Evolutionary conservation across 2,113 vertebrate genomes (phyloP).

Genomic region (Coturnix japonica): DNA sequence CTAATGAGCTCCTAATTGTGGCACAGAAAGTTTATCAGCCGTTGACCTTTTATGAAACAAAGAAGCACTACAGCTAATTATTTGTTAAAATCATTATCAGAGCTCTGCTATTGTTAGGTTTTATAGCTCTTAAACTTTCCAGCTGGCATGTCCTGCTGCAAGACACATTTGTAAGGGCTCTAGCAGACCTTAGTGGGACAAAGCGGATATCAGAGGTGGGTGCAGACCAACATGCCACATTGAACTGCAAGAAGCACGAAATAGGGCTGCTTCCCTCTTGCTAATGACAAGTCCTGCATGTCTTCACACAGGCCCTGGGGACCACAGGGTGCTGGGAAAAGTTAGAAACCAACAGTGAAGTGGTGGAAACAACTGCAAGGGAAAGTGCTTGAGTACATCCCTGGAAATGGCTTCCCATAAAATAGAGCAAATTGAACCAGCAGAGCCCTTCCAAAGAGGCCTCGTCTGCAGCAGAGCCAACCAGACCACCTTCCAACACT

Average conservation of each 20-base stretch:
- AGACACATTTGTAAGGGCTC: not conserved
- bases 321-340: not conserved
- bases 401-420: not conserved
- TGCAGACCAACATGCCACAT: accelerated
- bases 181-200: not conserved
- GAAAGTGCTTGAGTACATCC: accelerated
- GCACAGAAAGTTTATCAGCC: slow-evolving; percentile 30
- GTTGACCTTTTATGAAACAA: not conserved
- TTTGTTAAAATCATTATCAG: slow-evolving; percentile 40
- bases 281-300: not conserved
- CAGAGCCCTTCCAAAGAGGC: not conserved
- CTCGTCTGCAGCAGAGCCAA: not conserved
- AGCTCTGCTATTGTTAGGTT: not conserved
- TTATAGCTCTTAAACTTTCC: not conserved
- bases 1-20: slow-evolving; percentile 52
- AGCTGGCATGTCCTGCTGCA: not conserved
- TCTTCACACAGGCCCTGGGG: not conserved
- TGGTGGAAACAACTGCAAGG: not conserved
- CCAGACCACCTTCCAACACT: not conserved
- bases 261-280: accelerated
- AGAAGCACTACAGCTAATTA: slow-evolving; percentile 9
- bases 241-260: not conserved
- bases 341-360: not conserved
- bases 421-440: not conserved
- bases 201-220: not conserved